These are phyloP conservation scores for Sylvicola fuscatus DNA, from an alignment of 2,888 invertebrate genomes.

Conservation along the genomic window DNA sequence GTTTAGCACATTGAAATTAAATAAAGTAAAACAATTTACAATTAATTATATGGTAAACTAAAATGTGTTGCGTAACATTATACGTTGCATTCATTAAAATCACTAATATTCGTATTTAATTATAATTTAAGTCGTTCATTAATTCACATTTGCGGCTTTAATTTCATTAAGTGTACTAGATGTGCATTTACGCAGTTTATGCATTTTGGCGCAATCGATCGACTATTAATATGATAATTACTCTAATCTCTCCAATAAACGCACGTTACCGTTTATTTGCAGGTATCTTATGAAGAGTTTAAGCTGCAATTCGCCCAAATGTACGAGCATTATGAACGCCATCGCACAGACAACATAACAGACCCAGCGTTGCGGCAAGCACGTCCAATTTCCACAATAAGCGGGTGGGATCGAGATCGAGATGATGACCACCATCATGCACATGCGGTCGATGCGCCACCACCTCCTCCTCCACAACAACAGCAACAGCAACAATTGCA, in stretches of 20 bases:
- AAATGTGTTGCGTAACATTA: too few species aligned
- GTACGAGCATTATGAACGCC: slow-evolving; percentile 90
- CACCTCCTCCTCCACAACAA: slow-evolving; percentile 10
- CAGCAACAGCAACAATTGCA: slow-evolving; percentile 19
- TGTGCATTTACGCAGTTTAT: too few species aligned
- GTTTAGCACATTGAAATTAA: too few species aligned
- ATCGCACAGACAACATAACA: slow-evolving; percentile 84
- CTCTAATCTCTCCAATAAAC: neutral
- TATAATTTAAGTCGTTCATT: too few species aligned
- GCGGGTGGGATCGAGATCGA: slow-evolving; percentile 69
- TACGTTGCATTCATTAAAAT: too few species aligned
- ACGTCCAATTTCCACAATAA: slow-evolving; percentile 88
- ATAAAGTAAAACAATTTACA: too few species aligned
- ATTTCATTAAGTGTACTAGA: too few species aligned
- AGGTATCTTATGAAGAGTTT: slow-evolving; percentile 97
- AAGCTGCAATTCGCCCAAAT: slow-evolving; percentile 93
- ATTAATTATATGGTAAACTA: too few species aligned
- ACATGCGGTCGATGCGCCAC: slow-evolving; percentile 1
- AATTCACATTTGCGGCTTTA: too few species aligned
- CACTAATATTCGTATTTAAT: too few species aligned
- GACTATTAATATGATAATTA: slow-evolving; percentile 3
- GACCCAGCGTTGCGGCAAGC: slow-evolving; percentile 86
- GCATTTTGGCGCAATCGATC: too few species aligned
- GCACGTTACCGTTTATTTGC: slow-evolving; percentile 9
- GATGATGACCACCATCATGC: slow-evolving; percentile 11